Conservation (phyloP, 2,797 vertebrate genomes). For the Ciconia nigra region DNA sequence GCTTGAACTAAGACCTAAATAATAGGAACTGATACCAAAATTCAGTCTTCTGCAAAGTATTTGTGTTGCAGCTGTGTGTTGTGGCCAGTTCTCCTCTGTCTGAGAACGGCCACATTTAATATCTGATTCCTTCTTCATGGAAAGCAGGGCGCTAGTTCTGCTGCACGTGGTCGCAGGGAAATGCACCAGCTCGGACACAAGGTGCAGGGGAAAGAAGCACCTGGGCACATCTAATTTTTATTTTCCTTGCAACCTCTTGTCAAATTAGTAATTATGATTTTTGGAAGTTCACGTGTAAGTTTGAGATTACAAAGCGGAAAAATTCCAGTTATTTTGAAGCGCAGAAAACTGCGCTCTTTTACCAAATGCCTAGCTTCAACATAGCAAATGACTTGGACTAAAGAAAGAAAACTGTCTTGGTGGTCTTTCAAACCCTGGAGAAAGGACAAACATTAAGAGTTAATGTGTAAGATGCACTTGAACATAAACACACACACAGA, state of each 20-base stretch:
- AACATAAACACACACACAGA: background rate
- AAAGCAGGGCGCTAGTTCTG: background rate
- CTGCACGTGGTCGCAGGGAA: rapidly evolving
- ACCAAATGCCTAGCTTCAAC: background rate
- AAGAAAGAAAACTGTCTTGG: background rate
- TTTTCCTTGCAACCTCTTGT: background rate
- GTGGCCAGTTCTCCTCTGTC: background rate
- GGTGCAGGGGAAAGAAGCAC: background rate
- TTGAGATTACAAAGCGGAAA: background rate
- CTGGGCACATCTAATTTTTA: background rate
- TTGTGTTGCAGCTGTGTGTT: background rate
- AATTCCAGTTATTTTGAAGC: background rate
- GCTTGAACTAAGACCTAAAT: background rate
- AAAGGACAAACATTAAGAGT: background rate
- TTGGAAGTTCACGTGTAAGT: background rate
- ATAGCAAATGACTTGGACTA: background rate
- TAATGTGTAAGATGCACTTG: background rate
- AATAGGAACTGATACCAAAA: background rate
- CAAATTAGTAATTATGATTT: background rate
- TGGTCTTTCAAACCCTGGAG: background rate
- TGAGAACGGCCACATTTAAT: background rate
- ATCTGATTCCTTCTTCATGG: background rate
- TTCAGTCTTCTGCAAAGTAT: background rate
- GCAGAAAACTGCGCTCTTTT: background rate
- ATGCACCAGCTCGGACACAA: rapidly evolving